phyloP scores from a whole-genome alignment of 1,140 invertebrate species.

The Brachionus paranguensis region DNA sequence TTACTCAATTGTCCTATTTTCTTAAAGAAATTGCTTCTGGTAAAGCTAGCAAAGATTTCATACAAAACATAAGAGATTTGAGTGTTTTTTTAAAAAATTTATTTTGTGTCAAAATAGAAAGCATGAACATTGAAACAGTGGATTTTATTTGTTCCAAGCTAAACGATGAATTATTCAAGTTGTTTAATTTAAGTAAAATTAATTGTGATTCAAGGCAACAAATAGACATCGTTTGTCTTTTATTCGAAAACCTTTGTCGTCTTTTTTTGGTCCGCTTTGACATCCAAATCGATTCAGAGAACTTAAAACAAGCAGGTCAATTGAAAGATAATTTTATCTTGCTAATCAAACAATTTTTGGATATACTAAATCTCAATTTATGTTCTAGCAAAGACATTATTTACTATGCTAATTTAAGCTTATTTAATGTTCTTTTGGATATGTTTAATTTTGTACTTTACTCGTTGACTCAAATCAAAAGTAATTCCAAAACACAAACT shows the following conservation, averaged over 20 bases:
- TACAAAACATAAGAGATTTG: not conserved
- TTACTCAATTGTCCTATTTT: not conserved
- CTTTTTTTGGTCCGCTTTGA: not conserved
- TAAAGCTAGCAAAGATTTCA: not conserved
- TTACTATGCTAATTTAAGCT: not conserved
- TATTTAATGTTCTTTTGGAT: not conserved
- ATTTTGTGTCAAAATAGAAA: not conserved
- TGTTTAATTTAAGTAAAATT: not conserved
- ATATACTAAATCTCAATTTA: not conserved
- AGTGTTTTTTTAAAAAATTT: not conserved
- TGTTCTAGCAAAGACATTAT: not conserved
- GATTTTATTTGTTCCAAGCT: not conserved
- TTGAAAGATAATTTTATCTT: not conserved
- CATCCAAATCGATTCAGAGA: not conserved
- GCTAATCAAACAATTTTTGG: not conserved
- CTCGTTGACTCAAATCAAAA: not conserved
- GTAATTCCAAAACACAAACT: not conserved
- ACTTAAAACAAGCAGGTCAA: not conserved
- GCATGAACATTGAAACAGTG: not conserved
- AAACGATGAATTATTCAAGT: not conserved
- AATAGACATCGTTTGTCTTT: not conserved
- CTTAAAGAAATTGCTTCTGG: not conserved
- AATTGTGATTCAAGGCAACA: not conserved
- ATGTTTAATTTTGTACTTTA: not conserved
- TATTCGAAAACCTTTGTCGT: not conserved